Base-by-base conservation (phyloP, 2,113 vertebrate species). In the Megatriorchis doriae region DNA sequence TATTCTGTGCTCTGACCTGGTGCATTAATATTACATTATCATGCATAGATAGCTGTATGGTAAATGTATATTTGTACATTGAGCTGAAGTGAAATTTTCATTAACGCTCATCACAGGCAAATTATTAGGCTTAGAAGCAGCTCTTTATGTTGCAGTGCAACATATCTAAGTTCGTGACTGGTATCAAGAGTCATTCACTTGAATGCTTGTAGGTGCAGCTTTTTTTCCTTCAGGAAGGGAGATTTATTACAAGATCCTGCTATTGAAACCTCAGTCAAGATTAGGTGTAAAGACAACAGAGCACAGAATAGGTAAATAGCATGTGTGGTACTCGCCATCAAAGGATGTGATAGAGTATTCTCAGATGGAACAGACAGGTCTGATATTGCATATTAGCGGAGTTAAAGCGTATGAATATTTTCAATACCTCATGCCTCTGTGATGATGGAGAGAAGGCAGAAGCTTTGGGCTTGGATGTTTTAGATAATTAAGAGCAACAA, bases 401-500 rank as follows among this genome's bases (percentile, higher is more conserved):
- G 79, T 81, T 96, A 90, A 92, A 90, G 67, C 36, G 77, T 58
- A 78, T 78, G 94, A 52, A 52, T 52, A 52, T 27, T 52, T 52
- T 52, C 50, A 52, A 52, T 52, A 52, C 50, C 50, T 27, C 96
- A 96, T 81, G 71, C 67, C 22, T 83, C 79, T 77, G 92, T 79
- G 67, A 42, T 62, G 75, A 86, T 59, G 85, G 55, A 75, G 71
- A 92, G 67, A 82, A 95, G 67, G 71, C 62, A 53, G 84, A 85
- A 94, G 86, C 87, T 91, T 91, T 91, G 80, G 81, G 62, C 81
- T 93, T 95, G 91, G 71, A 94, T 95, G 78, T 86, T 95, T 93
- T 91, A 95, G 95, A 83, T 91, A 97, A 97, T 97, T 94, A 97
- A 91, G 91, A 96, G 74, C 78, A 96, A 96, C 94, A 97, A 94